These are phyloP conservation scores for Phengaris alcon DNA, from an alignment of 2,888 invertebrate species.

Conservation along the genomic window DNA sequence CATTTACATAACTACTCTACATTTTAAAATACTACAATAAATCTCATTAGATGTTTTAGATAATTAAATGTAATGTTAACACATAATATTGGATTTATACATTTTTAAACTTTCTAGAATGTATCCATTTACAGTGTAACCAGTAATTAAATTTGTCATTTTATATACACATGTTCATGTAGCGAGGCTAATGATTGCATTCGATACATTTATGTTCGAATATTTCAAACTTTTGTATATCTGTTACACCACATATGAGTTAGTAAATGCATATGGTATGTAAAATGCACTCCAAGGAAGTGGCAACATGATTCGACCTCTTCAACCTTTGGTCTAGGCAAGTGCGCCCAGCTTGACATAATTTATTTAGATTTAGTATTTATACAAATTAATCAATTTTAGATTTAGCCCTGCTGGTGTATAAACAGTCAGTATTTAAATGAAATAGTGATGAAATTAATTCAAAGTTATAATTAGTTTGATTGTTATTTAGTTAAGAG, in stretches of 20 bases:
- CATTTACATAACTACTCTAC: neutral
- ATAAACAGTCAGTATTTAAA: slow-evolving; percentile 71
- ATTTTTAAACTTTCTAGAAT: slow-evolving; percentile 11
- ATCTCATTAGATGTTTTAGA: slow-evolving; percentile 22
- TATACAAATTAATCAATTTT: slow-evolving; percentile 39
- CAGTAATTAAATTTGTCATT: neutral
- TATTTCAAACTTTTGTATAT: slow-evolving; percentile 26
- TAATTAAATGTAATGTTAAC: slow-evolving; percentile 22
- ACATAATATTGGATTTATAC: slow-evolving; percentile 7
- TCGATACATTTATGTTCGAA: slow-evolving; percentile 21
- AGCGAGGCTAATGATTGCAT: slow-evolving; percentile 34
- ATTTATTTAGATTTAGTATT: slow-evolving; percentile 46
- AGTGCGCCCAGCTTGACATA: slow-evolving; percentile 38
- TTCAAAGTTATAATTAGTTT: slow-evolving; percentile 65
- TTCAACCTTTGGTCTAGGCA: slow-evolving; percentile 23
- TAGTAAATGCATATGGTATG: slow-evolving; percentile 39
- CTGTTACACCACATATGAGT: slow-evolving; percentile 30
- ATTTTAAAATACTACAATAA: slow-evolving; percentile 11
- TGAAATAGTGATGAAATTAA: slow-evolving; percentile 52
- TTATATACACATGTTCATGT: slow-evolving; percentile 2
- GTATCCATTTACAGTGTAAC: slow-evolving; percentile 15
- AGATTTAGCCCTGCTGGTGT: slow-evolving; percentile 50
- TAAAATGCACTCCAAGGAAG: slow-evolving; percentile 66
- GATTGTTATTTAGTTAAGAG: slow-evolving; percentile 79
- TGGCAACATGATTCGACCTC: slow-evolving; percentile 38